Base-by-base conservation (phyloP, 1,140 invertebrate genomes). In the Steinernema khuongi region DNA sequence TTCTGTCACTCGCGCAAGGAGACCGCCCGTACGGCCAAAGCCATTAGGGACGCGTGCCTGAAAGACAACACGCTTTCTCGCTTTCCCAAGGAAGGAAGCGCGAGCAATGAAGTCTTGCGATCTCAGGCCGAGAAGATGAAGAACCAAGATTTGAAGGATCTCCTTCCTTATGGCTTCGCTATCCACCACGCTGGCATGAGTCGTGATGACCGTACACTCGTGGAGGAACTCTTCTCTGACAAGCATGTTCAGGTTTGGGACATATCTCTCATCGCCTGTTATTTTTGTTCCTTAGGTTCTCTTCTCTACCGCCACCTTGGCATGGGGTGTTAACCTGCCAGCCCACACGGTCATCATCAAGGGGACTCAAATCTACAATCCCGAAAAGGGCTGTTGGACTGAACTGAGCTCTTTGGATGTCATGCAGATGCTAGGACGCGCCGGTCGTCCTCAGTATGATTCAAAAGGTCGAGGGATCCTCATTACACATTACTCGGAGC, bases 101-200 rank as follows among this genome's bases (percentile, higher is more conserved):
- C 94, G 0, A 96, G 94, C 28, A 98, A 96, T 89, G 96, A 98
- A 86, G 93, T 99, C 17, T 88, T 99, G 11, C 87, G 95, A 67
- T 94, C 91, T 4, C 96, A 99, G 89, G 94, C 96, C 0, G 95
- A 98, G 79, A 92, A 98, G 32, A 81, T 22, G 44, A 87, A 90
- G 88, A 99, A 99, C 88, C 89, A 91, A 7, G 96, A 99, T 84
- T 87, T 99, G 0, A 96, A 96, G 83, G 96, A 99, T 87, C 86
- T 99, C 19, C 86, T 99, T 18, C 95, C 96, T 0, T 99, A 99
- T 88, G 96, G 97, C 1, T 99, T 99, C 88, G 97, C 94, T 11
- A 99, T 99, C 76, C 97, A 99, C 91, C 97, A 99, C 88, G 97
- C 97, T 83, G 97, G 97, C 74, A 99, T 99, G 96, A 96, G 92